Evolutionary conservation across 2,888 invertebrate genomes (phyloP), one percentile per base, ranked within the genome.

Genomic region (Chrysolina oricalcia): DNA sequence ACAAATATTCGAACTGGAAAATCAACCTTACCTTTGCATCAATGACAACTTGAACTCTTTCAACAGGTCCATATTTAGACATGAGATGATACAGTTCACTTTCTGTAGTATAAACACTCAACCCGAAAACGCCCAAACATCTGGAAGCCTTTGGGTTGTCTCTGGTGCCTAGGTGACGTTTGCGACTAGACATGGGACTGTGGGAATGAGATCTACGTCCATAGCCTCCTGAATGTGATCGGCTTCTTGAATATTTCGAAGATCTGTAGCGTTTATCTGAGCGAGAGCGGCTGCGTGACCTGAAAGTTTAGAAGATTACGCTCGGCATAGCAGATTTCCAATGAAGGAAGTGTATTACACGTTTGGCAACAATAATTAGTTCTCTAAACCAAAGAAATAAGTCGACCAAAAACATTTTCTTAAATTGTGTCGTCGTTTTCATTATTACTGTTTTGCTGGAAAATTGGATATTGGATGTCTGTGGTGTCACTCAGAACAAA

Each of bases 41-140:
- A 85, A 97, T 96, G 70, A 99, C 97, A 79, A 99, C 94, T 90
- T 98, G 96, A 27, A 97, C 95, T 87, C 96, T 94, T 87, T 98
- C 97, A 43, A 99, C 94, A 0, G 94, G 94, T 2, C 98, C 98
- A 87, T 94, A 98, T 87, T 97, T 96, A 63, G 94, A 93, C 90
- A 99, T 98, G 81, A 98, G 95, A 84, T 97, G 96, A 86, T 95
- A 94, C 56, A 99, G 92, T 88, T 98, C 96, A 83, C 95, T 93
- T 87, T 98, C 98, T 0, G 97, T 95, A 0, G 98, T 99, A 89
- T 95, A 95, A 71, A 97, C 93, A 86, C 96, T 98, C 73, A 99
- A 90, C 4, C 98, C 98, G 89, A 99, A 99, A 13, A 99, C 95
- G 19, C 99, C 99, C 66, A 99, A 91, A 87, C 98, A 98, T 70